Evolutionary conservation across 1,140 invertebrate genomes (phyloP).

Genomic region (Steinernema feltiae): DNA sequence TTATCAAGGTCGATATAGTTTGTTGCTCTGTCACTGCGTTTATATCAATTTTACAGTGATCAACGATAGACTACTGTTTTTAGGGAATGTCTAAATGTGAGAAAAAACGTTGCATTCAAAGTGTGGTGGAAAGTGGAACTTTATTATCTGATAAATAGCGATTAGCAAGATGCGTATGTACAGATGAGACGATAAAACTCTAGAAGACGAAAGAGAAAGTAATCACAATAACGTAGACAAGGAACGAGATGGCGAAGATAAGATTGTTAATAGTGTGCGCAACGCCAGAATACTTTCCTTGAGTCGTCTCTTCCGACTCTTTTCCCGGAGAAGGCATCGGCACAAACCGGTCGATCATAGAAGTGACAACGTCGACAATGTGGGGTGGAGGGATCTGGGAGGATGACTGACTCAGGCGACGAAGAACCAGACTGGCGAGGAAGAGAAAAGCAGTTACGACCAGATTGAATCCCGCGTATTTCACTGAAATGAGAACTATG

Average conservation of each 20-base stretch:
- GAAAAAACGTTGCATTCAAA: too few relatives aligned
- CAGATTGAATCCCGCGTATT: conserved; percentile 53
- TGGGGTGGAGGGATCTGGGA: conserved; percentile 55
- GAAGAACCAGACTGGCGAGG: conserved; percentile 41
- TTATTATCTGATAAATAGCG: not conserved
- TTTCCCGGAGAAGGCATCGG: conserved; percentile 25
- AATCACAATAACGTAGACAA: conserved; percentile 43
- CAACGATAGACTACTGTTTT: too few relatives aligned
- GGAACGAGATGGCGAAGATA: conserved; percentile 36
- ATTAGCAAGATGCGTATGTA: not conserved
- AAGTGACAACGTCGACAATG: conserved; percentile 26
- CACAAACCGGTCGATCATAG: conserved; percentile 26
- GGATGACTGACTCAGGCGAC: conserved; percentile 42
- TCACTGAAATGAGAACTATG: conserved; percentile 49
- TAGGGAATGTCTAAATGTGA: too few relatives aligned
- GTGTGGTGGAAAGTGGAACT: too few relatives aligned
- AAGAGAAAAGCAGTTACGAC: conserved; percentile 47
- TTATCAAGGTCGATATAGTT: too few relatives aligned
- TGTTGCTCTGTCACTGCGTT: not conserved
- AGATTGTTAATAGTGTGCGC: conserved; percentile 45
- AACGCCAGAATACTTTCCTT: conserved; percentile 32
- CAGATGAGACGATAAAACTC: conserved; percentile 1
- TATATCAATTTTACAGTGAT: too few relatives aligned
- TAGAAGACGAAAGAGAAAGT: conserved; percentile 44
- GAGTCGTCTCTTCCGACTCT: not conserved